Evolutionary conservation across 2,113 vertebrate genomes (phyloP).

Genomic region (Corapipo altera): DNA sequence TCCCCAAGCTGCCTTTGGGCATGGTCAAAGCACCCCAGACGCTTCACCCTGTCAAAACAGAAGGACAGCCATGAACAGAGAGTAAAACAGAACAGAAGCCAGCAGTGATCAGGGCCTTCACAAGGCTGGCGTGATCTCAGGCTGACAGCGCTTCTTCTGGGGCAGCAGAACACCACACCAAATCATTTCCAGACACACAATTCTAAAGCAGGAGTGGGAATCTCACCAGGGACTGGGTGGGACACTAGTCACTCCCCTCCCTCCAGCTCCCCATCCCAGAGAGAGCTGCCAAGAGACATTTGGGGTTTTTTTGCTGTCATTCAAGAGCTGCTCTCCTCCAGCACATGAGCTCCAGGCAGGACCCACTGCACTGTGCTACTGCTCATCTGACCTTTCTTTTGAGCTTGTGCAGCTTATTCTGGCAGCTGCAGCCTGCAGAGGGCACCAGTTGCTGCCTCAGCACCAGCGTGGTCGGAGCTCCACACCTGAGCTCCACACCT

Average conservation of each 20-base stretch:
- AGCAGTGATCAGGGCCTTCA: neutral
- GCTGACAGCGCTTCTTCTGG: neutral
- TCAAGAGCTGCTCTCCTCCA: neutral
- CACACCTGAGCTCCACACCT: neutral
- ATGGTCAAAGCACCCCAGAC: slow-evolving; percentile 95
- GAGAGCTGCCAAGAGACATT: neutral
- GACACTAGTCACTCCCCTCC: neutral
- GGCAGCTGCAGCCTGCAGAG: slow-evolving; percentile 41
- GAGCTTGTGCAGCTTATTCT: neutral
- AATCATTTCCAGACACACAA: neutral
- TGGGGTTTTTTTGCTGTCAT: neutral
- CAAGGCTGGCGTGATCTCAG: neutral
- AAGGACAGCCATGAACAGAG: neutral
- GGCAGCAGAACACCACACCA: neutral
- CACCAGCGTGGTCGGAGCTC: neutral
- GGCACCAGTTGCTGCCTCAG: slow-evolving; percentile 30
- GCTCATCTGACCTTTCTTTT: neutral
- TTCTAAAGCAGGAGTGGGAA: neutral
- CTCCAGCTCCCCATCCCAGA: neutral
- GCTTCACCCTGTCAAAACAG: slow-evolving; percentile 82
- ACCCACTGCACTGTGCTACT: neutral
- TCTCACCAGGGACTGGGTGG: neutral
- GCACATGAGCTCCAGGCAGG: neutral
- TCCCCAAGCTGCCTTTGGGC: slow-evolving; percentile 95
- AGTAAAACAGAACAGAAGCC: neutral